Evolutionary conservation across 2,113 vertebrate genomes (phyloP), one percentile per base, ranked within the genome.

Genomic region (Hucho hucho): DNA sequence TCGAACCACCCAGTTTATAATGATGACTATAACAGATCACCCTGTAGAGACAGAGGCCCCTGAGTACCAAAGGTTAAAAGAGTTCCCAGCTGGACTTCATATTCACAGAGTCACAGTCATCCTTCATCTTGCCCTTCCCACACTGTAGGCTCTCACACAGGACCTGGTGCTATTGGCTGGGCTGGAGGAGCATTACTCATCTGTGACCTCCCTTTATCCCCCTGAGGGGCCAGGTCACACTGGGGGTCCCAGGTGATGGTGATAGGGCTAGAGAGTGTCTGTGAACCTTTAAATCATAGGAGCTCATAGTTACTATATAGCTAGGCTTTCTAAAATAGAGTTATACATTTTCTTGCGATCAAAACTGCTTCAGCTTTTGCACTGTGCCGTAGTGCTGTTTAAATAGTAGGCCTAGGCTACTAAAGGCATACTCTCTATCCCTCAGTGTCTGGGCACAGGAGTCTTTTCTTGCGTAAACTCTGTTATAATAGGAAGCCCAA

Each of bases 181-280:
- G 81, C 78, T 80, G 79, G 69, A 82, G 82, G 20, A 72, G 70
- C 84, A 88, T 87, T 89, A 87, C 83, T 89, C 86, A 89, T 81
- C 32, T 29, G 72, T 88, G 84, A 89, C 88, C 87, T 81, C 58
- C 64, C 7, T 65, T 16, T 29, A 46, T 73, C 25, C 63, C 46
- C 32, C 71, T 47, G 77, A 83, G 58, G 16, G 64, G 83, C 75
- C 77, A 82, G 87, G 68, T 82, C 76, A 80, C 49, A 25, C 64
- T 65, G 64, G 14, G 25, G 14, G 9, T 22, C 37, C 53, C 53
- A 20, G 53, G 18, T 56, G 53, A 56, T 20, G 53, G 18, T 14
- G 13, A 20, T 16, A 20, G 53, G 53, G 18, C 14, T 1, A 56
- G 4, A 56, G 53, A 14, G 64, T 26, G 12, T 29, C 14, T 29